Evolutionary conservation across 1,140 invertebrate genomes (phyloP).

Genomic region (Tetramorium parvispinum): DNA sequence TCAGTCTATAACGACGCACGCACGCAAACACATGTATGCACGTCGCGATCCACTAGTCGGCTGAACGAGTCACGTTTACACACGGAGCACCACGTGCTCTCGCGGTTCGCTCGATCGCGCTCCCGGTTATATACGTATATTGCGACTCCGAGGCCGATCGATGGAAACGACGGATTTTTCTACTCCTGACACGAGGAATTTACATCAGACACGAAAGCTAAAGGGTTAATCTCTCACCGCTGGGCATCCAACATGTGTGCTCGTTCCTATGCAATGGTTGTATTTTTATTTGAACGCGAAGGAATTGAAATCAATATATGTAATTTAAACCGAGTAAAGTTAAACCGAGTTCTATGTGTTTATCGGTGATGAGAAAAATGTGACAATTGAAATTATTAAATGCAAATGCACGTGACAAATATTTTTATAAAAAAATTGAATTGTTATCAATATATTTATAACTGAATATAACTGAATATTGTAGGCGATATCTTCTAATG

Average conservation of each 20-base stretch:
- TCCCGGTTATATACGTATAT: conserved; percentile 39
- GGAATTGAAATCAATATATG: background rate
- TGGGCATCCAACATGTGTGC: background rate
- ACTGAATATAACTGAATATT: background rate
- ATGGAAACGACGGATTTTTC: background rate
- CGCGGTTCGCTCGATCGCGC: conserved; percentile 47
- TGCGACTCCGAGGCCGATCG: conserved; percentile 19
- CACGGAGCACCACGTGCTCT: conserved; percentile 67
- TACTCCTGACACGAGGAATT: background rate
- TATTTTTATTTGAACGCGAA: background rate
- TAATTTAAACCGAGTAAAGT: too few relatives aligned
- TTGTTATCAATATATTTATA: background rate
- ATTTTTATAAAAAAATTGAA: background rate
- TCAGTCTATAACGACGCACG: conserved; percentile 36
- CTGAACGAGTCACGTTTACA: conserved; percentile 69
- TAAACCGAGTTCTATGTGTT: background rate
- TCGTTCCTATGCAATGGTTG: background rate
- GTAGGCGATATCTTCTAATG: background rate
- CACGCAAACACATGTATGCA: conserved; percentile 63
- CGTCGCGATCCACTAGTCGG: conserved; percentile 47
- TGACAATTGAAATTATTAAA: background rate
- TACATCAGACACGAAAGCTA: conserved; percentile 10
- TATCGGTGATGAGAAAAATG: background rate
- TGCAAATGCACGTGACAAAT: background rate
- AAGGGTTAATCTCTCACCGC: conserved; percentile 36